phyloP scores from a whole-genome alignment of 2,113 vertebrate genomes.

The Rhegmatorhina hoffmannsi region DNA sequence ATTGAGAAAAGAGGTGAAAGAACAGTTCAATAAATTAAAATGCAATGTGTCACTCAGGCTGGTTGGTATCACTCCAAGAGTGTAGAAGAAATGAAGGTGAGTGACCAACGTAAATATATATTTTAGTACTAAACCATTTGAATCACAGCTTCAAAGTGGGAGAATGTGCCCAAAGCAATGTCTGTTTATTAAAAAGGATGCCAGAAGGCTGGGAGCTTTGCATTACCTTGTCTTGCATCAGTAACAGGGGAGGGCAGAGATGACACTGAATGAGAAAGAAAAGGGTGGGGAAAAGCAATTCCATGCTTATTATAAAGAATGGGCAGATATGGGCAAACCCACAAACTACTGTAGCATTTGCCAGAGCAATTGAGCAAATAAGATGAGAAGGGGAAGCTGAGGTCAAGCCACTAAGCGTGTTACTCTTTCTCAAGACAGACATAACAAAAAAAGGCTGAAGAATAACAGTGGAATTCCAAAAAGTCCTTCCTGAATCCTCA shows the following conservation, averaged over 20 bases:
- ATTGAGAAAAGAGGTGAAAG: conserved; percentile 13
- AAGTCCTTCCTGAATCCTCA: neutral
- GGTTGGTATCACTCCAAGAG: conserved; percentile 22
- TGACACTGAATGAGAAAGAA: neutral
- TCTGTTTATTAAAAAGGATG: neutral
- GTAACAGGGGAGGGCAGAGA: neutral
- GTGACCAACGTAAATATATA: accelerated
- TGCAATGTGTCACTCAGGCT: conserved; percentile 20
- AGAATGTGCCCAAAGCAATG: neutral
- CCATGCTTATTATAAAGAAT: neutral
- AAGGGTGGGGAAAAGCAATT: neutral
- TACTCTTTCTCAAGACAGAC: neutral
- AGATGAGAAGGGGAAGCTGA: neutral
- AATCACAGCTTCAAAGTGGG: neutral
- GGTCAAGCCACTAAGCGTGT: neutral
- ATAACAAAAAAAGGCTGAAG: neutral
- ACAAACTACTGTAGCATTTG: neutral
- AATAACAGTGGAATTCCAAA: neutral
- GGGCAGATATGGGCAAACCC: neutral
- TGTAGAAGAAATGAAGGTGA: conserved; percentile 28
- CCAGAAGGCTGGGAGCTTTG: neutral
- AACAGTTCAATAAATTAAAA: conserved; percentile 56
- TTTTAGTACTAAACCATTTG: neutral
- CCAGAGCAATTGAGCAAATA: neutral
- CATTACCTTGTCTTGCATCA: neutral